phyloP scores from a whole-genome alignment of 2,888 invertebrate genomes.

The Galeopsomyia nigrocyanea region DNA sequence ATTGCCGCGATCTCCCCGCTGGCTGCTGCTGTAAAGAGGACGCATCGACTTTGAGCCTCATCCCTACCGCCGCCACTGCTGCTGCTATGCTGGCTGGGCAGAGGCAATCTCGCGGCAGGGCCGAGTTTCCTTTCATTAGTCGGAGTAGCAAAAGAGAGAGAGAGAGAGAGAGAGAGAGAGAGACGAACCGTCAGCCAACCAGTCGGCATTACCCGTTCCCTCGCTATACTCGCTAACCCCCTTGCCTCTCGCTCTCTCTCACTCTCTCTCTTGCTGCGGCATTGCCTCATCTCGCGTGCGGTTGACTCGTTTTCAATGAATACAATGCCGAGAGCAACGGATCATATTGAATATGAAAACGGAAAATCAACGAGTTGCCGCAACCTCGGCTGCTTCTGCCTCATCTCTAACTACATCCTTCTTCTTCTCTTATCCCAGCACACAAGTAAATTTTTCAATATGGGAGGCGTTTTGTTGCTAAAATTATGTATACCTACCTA shows the following conservation, averaged over 20 bases:
- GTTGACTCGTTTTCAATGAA: slow-evolving; percentile 69
- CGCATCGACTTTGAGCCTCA: slow-evolving; percentile 64
- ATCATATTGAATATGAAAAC: slow-evolving; percentile 69
- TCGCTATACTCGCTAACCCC: slow-evolving; percentile 42
- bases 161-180: slow-evolving; percentile 18
- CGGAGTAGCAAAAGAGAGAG: slow-evolving; percentile 59
- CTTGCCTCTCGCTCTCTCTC: slow-evolving; percentile 47
- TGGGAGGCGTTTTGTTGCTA: slow-evolving; percentile 17
- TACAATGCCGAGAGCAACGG: slow-evolving; percentile 65
- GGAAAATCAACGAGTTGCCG: slow-evolving; percentile 67
- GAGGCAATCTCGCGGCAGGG: slow-evolving; percentile 59
- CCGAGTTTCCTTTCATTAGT: slow-evolving; percentile 69
- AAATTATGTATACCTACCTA: slow-evolving; percentile 18
- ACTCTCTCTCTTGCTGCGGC: slow-evolving; percentile 49
- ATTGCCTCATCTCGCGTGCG: slow-evolving; percentile 66
- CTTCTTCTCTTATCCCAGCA: slow-evolving; percentile 1
- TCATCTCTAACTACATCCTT: background rate
- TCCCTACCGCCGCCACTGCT: background rate
- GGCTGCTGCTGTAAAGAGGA: slow-evolving; percentile 57
- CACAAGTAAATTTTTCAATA: background rate
- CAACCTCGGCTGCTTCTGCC: slow-evolving; percentile 36
- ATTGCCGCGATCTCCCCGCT: slow-evolving; percentile 9
- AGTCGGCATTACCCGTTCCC: slow-evolving; percentile 54
- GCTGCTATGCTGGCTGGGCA: slow-evolving; percentile 14
- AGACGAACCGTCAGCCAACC: slow-evolving; percentile 57